These are phyloP conservation scores for Rhodophaea formosa DNA, from an alignment of 2,888 invertebrate genomes.

Conservation along the genomic window DNA sequence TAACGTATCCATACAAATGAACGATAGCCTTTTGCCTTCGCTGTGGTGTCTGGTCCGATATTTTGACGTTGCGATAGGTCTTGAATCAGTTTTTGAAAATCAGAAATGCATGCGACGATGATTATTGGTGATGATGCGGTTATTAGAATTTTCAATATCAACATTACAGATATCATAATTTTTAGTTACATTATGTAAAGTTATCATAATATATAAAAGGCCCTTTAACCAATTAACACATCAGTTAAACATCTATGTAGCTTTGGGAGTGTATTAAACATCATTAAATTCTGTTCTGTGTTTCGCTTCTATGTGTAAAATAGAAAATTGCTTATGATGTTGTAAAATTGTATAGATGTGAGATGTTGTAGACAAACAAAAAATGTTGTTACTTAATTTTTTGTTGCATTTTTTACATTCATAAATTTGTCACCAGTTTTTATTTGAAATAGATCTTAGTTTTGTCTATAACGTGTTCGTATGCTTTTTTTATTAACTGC, in stretches of 20 bases:
- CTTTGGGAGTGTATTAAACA: constrained; percentile 1
- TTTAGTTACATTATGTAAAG: neutral
- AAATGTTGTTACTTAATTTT: neutral
- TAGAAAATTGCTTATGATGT: constrained; percentile 17
- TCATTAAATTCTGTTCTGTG: constrained; percentile 1
- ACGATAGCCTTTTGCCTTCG: neutral
- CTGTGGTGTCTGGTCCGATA: constrained; percentile 15
- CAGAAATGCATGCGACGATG: neutral
- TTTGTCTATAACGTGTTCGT: constrained; percentile 15
- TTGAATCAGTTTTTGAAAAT: neutral
- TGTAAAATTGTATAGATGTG: neutral
- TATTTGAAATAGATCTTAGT: constrained; percentile 5
- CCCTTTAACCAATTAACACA: neutral
- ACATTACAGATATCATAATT: neutral
- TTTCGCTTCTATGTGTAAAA: constrained; percentile 13
- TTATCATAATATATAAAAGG: neutral
- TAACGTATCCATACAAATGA: constrained; percentile 26
- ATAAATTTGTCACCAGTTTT: constrained; percentile 3
- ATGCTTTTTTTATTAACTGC: constrained; percentile 11
- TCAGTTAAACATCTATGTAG: neutral
- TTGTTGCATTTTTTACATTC: neutral
- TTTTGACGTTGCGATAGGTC: constrained; percentile 4
- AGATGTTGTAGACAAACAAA: constrained; percentile 13
- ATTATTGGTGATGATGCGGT: constrained; percentile 10
- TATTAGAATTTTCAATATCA: neutral